Percentiles rank a stretch among this genome's conserved stretches.
Evolutionary conservation across 1,140 invertebrate genomes (phyloP).

Genomic region (Asobara japonica): DNA sequence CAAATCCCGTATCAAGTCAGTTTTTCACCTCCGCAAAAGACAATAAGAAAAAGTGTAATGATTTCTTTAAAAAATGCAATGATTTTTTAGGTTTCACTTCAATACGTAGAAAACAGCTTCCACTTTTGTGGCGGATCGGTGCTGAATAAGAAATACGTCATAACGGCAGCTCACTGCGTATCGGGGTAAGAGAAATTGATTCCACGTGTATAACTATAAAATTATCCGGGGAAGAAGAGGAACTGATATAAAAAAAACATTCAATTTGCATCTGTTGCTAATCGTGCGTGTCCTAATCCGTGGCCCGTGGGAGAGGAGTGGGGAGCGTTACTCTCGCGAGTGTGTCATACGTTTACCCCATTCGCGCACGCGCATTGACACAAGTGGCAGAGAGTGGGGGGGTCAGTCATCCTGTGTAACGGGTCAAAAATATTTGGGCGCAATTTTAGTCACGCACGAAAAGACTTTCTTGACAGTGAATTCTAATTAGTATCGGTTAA

Average conservation of each 20-base stretch:
- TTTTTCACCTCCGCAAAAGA: background rate
- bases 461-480: background rate
- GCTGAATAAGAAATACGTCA: conserved; percentile 59
- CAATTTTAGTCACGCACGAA: background rate
- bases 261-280: background rate
- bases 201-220: no score
- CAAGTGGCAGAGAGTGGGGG: no score
- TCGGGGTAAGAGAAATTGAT: conserved; percentile 33
- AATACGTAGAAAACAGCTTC: background rate
- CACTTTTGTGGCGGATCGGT: conserved; percentile 66
- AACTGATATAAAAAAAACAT: background rate
- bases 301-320: no score
- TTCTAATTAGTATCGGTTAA: background rate
- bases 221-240: background rate
- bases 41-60: background rate
- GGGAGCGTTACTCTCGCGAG: no score
- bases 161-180: conserved; percentile 67
- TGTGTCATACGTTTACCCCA: no score
- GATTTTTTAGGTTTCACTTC: conserved; percentile 41
- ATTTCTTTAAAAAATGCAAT: conserved; percentile 9
- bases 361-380: no score
- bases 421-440: background rate
- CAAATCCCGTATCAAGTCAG: conserved; percentile 51
- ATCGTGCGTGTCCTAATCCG: no score
- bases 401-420: no score